These are phyloP conservation scores for Phataginus tetradactyla DNA, from an alignment of 2,797 vertebrate genomes.

Conservation along the genomic window DNA sequence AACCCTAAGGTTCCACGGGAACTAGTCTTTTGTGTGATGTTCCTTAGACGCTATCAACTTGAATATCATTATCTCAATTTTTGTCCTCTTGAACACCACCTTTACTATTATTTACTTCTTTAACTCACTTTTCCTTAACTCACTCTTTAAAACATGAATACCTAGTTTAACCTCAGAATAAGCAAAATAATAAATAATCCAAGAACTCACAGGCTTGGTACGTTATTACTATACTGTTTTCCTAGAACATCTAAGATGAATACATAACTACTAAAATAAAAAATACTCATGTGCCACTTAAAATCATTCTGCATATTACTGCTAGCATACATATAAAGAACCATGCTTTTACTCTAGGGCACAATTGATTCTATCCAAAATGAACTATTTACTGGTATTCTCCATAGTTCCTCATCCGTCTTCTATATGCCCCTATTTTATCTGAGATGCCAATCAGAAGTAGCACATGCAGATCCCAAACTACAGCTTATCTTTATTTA, in stretches of 20 bases:
- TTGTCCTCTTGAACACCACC: neutral
- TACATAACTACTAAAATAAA: neutral
- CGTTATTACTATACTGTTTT: neutral
- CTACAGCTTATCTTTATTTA: conserved; percentile 76
- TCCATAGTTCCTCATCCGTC: neutral
- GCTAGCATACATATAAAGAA: neutral
- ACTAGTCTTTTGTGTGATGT: neutral
- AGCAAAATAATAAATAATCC: conserved; percentile 17
- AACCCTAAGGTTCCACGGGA: neutral
- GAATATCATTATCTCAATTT: neutral
- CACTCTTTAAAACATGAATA: conserved; percentile 6
- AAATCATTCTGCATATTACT: neutral
- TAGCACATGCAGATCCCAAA: conserved; percentile 53
- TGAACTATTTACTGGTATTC: neutral
- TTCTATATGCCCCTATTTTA: conserved; percentile 1
- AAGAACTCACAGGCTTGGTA: neutral
- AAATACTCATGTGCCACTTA: neutral
- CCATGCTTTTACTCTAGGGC: neutral
- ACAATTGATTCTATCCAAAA: neutral
- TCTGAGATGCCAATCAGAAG: conserved; percentile 57
- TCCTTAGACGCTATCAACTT: neutral
- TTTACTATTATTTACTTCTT: neutral
- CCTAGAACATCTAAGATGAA: neutral
- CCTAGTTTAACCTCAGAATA: neutral
- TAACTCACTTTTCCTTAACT: neutral